Percentiles rank a stretch among this genome's conserved stretches.
These are phyloP conservation scores for Alaudala cheleensis DNA, from an alignment of 2,113 vertebrate genomes.

Conservation along the genomic window DNA sequence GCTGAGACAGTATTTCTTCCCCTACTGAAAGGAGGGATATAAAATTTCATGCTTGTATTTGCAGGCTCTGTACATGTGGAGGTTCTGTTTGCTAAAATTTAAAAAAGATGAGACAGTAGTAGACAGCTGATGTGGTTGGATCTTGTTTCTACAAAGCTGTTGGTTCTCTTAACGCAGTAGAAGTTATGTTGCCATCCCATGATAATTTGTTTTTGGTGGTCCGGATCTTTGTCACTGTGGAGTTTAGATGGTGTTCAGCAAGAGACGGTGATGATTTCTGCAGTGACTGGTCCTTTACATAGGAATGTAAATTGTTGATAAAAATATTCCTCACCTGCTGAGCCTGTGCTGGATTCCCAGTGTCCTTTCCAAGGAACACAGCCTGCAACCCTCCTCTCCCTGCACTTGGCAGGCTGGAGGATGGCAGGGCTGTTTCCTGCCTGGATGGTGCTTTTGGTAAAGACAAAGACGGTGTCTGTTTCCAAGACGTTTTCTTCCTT, in stretches of 20 bases:
- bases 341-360: not conserved
- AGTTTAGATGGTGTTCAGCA: not conserved
- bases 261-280: not conserved
- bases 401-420: not conserved
- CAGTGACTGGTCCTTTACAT: not conserved
- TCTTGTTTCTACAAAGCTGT: not conserved
- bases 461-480: fast-evolving
- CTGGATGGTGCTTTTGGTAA: not conserved
- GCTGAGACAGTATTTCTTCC: not conserved
- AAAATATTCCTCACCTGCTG: not conserved
- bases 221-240: not conserved
- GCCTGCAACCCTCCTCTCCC: not conserved
- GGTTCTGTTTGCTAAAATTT: not conserved
- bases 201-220: fast-evolving
- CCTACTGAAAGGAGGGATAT: not conserved
- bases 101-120: too few relatives aligned
- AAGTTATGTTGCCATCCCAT: not conserved
- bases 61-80: not conserved
- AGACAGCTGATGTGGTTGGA: too few relatives aligned
- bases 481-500: not conserved
- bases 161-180: not conserved
- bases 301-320: not conserved
- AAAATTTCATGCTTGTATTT: not conserved
- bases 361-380: not conserved
- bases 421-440: not conserved